Evolutionary conservation across 2,888 invertebrate species (phyloP), one percentile per base, ranked within the genome.

Genomic region (Coremacera marginata): DNA sequence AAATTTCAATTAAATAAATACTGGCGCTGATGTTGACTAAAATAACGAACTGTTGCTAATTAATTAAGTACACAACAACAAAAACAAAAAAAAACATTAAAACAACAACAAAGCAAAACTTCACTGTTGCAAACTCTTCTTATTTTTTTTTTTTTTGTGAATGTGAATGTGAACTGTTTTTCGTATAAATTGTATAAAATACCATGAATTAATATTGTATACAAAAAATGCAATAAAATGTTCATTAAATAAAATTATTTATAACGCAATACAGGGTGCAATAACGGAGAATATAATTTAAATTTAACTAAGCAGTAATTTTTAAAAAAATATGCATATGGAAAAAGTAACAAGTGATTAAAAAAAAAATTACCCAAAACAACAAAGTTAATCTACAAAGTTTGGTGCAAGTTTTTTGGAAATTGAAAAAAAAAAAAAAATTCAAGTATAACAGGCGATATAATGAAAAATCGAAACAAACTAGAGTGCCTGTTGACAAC

Each of bases 401-500:
- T 65, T 19, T n/a, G 14, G 60, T 16, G 68, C 62, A 52, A 77
- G 60, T 57, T 16, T 68, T 76, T 70, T 65, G 62, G 65, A 49
- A 76, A 74, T 4, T n/a, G 44, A 16, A 52, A 67, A 70, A 71
- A 11, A n/a, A 34, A 73, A 51, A 62, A 11, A 62, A 16, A 70
- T 63, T 11, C 1, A 44, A 72, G 31, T 70, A 19, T 55, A 44
- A 71, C 51, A 60, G 73, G 52, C 70, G 57, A 72, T 60, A 81
- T 80, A 82, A 86, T 87, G 87, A 87, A 87, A 87, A 87, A 85
- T 83, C 83, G 82, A 80, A 86, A 84, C 84, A 84, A 84, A 81
- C 83, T 85, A 83, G 86, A 87, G 82, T 84, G 79, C 78, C 84
- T 84, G 80, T 80, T 80, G 80, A 79, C 80, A 77, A 78, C 80